A percentile compares a stretch with the other conserved stretches of the same genome.
These are phyloP conservation scores for Oeneis ivallda DNA, from an alignment of 2,888 invertebrate species.

Conservation along the genomic window DNA sequence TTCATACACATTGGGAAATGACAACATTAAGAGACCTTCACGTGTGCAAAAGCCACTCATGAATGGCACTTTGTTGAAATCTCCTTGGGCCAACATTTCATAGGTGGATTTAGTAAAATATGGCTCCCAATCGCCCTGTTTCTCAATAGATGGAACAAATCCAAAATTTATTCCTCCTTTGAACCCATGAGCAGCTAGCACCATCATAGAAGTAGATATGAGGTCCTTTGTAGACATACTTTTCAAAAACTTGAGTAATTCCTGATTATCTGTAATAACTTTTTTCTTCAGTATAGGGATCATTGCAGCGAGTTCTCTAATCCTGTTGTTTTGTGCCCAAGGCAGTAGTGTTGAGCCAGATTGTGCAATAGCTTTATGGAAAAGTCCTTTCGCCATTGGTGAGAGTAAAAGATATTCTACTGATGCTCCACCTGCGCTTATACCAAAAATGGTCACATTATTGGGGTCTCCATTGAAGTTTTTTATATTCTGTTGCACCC, in stretches of 20 bases:
- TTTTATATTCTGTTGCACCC: conserved; percentile 74
- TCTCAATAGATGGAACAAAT: conserved; percentile 75
- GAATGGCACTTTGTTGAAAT: conserved; percentile 73
- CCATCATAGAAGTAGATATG: conserved; percentile 55
- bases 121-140: conserved; percentile 64
- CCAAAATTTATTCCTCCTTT: conserved; percentile 70
- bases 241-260: conserved; percentile 62
- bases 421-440: conserved; percentile 78
- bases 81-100: conserved; percentile 59
- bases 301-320: conserved; percentile 55
- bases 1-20: conserved; percentile 57
- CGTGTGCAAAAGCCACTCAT: conserved; percentile 74
- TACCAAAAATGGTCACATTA: conserved; percentile 77
- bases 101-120: conserved; percentile 70
- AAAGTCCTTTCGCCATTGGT: conserved; percentile 72
- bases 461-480: conserved; percentile 74
- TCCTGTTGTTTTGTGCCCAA: conserved; percentile 69
- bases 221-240: conserved; percentile 57
- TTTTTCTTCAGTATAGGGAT: conserved; percentile 57
- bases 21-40: conserved; percentile 69
- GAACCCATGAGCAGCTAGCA: conserved; percentile 46
- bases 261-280: conserved; percentile 46
- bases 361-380: conserved; percentile 78
- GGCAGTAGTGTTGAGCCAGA: conserved; percentile 76
- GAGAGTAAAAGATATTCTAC: conserved; percentile 72